phyloP scores from a whole-genome alignment of 2,888 invertebrate species.

The Rotaria magnacalcarata region DNA sequence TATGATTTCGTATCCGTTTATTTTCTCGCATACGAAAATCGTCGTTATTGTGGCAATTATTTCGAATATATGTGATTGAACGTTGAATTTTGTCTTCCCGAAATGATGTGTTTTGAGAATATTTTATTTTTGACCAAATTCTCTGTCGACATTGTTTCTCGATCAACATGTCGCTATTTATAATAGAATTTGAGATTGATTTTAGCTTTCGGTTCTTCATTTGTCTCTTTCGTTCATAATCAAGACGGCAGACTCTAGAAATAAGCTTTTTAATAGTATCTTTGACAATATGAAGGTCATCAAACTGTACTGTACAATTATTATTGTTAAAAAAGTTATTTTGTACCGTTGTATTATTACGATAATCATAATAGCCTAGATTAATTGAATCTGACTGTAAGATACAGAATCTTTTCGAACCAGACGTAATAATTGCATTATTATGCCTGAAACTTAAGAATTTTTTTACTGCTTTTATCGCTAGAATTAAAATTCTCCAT shows the following conservation, averaged over 20 bases:
- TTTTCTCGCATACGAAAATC: not conserved
- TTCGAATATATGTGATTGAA: not conserved
- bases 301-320: not conserved
- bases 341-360: too few species aligned
- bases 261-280: not conserved
- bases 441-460: too few species aligned
- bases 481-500: not conserved
- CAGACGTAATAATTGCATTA: too few species aligned
- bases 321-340: too few species aligned
- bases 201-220: not conserved
- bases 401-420: too few species aligned
- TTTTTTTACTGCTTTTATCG: too few species aligned
- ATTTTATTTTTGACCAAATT: not conserved
- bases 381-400: too few species aligned
- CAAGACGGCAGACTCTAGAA: not conserved
- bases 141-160: not conserved
- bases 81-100: not conserved
- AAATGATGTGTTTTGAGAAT: not conserved
- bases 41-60: not conserved
- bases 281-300: not conserved
- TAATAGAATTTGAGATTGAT: not conserved
- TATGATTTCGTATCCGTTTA: not conserved
- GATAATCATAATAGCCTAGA: too few species aligned
- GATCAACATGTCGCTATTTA: not conserved
- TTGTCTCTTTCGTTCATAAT: not conserved